A percentile compares a stretch with the other conserved stretches of the same genome.
phyloP scores from a whole-genome alignment of 2,113 vertebrate species.

The Mesitornis unicolor region DNA sequence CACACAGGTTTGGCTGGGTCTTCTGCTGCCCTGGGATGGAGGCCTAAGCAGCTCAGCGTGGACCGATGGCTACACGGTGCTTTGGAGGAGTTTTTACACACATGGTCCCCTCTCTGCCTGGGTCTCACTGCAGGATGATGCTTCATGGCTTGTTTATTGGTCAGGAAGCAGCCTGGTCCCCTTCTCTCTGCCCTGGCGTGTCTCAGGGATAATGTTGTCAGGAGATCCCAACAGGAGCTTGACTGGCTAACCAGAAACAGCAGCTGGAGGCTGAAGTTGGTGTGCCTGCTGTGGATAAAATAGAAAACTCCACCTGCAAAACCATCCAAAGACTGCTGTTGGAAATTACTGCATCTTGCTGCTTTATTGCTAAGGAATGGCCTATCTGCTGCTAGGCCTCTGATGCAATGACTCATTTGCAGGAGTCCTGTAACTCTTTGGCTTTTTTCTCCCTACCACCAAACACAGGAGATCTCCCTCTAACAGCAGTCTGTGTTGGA shows the following conservation, averaged over 20 bases:
- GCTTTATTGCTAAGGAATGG: conserved; percentile 14
- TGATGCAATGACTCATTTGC: neutral
- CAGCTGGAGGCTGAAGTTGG: neutral
- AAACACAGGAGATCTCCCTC: neutral
- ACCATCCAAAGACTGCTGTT: neutral
- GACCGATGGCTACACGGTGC: neutral
- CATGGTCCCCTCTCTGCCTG: neutral
- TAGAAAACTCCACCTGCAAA: neutral
- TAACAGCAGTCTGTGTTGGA: neutral
- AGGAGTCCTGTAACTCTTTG: neutral
- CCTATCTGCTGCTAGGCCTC: neutral
- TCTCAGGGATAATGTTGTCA: neutral
- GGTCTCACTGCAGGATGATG: neutral
- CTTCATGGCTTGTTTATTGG: neutral
- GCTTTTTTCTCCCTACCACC: neutral
- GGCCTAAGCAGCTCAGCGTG: neutral
- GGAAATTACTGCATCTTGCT: neutral
- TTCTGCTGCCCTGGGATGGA: neutral
- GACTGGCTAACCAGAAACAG: conserved; percentile 19
- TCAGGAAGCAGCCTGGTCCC: neutral
- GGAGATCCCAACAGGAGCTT: conserved; percentile 29
- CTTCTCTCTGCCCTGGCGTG: neutral
- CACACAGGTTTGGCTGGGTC: neutral
- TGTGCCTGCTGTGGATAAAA: conserved; percentile 18
- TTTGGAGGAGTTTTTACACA: neutral